Base-by-base conservation (phyloP, 2,797 vertebrate genomes). In the Monodelphis domestica region DNA sequence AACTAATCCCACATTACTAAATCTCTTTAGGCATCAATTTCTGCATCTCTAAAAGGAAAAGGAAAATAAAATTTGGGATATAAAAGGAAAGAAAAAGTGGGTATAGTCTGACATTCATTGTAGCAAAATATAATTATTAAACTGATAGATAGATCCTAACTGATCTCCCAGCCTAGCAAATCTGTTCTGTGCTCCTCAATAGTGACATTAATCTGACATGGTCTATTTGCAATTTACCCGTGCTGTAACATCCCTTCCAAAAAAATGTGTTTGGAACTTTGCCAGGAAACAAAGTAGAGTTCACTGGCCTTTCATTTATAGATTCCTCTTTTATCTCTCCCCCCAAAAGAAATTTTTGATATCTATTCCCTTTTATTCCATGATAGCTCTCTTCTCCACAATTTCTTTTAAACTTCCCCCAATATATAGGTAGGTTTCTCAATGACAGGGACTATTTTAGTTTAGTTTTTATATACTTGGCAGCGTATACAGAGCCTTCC, bases 61-160 rank as follows among this genome's bases (percentile, higher is more conserved):
- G 91, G 91, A 95, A 56, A 53, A 84, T 59, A 50, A 26, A 53
- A 94, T 63, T n/a, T 53, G 53, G 54, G 52, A 53, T 63, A 50
- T 3, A 93, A 94, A 84, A 84, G 94, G 33, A n/a, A 63, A n/a
- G 33, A 63, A 17, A 63, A n/a, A 33, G n/a, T n/a, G 59, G 33
- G 53, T 53, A 11, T 53, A 5, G 11, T 53, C 53, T 53, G 53
- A 63, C 33, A n/a, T n/a, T n/a, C 59, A n/a, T 87, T 56, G 28
- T 87, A 55, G 53, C 92, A 57, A 93, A 95, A 93, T 89, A 94
- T 50, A 45, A 51, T 90, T 87, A 24, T 56, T 15, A 45, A 92
- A 63, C 33, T 63, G 59, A 1, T 6, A 63, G 57, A 30, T 30
- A 59, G 59, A 63, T 15, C n/a, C 1, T n/a, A 63, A 17, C 5